Conservation (phyloP, 2,113 vertebrate genomes). For the Anas platyrhynchos region DNA sequence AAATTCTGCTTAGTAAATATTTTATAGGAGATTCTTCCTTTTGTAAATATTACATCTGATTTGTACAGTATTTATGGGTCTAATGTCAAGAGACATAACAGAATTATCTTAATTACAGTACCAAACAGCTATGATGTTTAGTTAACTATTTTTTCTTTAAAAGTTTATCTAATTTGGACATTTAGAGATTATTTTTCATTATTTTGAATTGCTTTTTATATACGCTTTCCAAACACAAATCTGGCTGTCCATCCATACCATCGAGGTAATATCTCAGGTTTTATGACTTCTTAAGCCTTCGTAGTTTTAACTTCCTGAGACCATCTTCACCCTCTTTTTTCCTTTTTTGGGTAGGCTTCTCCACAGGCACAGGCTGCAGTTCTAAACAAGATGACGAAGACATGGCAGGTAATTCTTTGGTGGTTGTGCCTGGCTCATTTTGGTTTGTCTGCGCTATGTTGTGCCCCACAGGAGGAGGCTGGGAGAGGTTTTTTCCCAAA, state of each 20-base stretch:
- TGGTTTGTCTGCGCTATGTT: slow-evolving; percentile 76
- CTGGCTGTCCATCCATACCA: neutral
- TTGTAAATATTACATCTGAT: neutral
- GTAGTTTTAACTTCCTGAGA: slow-evolving; percentile 81
- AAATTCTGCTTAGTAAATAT: slow-evolving; percentile 17
- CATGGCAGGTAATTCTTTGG: slow-evolving; percentile 77
- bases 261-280: neutral
- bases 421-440: slow-evolving; percentile 73
- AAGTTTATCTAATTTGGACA: neutral
- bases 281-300: slow-evolving; percentile 76
- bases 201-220: neutral
- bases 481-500: slow-evolving; percentile 76
- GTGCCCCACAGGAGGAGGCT: slow-evolving; percentile 73
- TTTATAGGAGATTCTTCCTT: neutral
- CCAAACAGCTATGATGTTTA: neutral
- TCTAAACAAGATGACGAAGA: slow-evolving; percentile 62
- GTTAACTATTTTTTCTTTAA: neutral
- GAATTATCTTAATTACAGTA: neutral
- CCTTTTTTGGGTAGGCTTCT: slow-evolving; percentile 26
- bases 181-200: neutral
- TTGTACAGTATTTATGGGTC: neutral
- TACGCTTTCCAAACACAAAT: neutral
- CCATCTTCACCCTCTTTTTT: slow-evolving; percentile 73
- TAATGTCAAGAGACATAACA: slow-evolving; percentile 33
- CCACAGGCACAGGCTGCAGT: slow-evolving; percentile 70